Conservation (phyloP, 2,888 invertebrate species). For the Tortrix viridana region DNA sequence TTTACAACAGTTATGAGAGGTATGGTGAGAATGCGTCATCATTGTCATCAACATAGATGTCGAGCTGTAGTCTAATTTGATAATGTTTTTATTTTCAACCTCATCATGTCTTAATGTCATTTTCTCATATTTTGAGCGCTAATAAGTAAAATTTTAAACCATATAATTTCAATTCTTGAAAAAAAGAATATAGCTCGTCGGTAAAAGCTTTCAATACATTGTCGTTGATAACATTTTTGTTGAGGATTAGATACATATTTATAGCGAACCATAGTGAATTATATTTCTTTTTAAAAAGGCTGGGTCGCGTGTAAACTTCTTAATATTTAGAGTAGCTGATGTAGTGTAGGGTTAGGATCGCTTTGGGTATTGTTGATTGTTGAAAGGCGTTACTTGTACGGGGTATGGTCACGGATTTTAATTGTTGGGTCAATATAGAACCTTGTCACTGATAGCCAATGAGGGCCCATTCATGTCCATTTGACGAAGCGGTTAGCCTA, state of each 20-base stretch:
- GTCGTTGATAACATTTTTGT: too few species aligned
- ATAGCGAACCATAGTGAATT: conserved; percentile 34
- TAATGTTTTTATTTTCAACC: too few species aligned
- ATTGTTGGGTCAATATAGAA: too few species aligned
- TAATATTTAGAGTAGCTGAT: conserved; percentile 41
- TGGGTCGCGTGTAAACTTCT: conserved; percentile 68
- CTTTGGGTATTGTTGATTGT: conserved; percentile 5
- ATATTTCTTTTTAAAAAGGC: conserved; percentile 55
- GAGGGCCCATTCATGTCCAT: too few species aligned
- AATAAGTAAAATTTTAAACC: too few species aligned
- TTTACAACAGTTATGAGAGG: conserved; percentile 28
- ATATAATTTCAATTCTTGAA: too few species aligned
- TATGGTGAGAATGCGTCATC: not conserved
- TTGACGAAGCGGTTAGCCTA: too few species aligned
- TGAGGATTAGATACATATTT: conserved; percentile 17
- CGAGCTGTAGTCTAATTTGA: not conserved
- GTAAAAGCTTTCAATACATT: too few species aligned
- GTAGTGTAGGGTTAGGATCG: conserved; percentile 14
- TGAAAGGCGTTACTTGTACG: not conserved
- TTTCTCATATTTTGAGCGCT: too few species aligned
- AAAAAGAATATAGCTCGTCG: too few species aligned
- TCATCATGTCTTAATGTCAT: too few species aligned
- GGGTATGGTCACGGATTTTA: not conserved
- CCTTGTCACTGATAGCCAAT: too few species aligned
- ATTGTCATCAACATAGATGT: not conserved